Conservation (phyloP, 2,113 vertebrate species). For the Tursiops truncatus region DNA sequence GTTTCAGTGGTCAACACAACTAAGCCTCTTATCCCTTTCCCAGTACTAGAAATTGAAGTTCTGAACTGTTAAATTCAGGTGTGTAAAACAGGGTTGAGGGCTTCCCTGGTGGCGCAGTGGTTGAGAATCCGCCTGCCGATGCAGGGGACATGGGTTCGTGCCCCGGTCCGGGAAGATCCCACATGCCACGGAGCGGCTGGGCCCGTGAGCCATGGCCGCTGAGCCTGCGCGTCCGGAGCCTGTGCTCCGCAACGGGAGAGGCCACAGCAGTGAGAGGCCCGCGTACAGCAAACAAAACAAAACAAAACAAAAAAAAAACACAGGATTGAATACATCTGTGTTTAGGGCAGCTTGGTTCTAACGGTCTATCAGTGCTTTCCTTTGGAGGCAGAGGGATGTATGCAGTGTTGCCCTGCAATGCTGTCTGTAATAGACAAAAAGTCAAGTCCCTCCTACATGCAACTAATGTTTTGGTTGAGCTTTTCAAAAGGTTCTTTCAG, state of each 20-base stretch:
- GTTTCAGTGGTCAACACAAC: not conserved
- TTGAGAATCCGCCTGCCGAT: too few relatives aligned
- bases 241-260: too few relatives aligned
- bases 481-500: conserved; percentile 48
- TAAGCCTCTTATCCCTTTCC: not conserved
- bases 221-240: too few relatives aligned
- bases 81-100: not conserved
- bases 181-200: too few relatives aligned
- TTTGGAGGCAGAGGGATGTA: not conserved
- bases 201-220: too few relatives aligned
- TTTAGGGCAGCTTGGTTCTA: not conserved
- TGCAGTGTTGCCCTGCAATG: not conserved
- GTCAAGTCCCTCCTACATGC: not conserved
- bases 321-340: not conserved
- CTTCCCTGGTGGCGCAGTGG: too few relatives aligned
- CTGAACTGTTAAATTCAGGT: not conserved
- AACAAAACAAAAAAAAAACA: too few relatives aligned
- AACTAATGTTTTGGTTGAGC: not conserved
- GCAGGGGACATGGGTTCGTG: too few relatives aligned
- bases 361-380: not conserved
- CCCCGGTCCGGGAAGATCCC: too few relatives aligned
- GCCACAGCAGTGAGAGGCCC: too few relatives aligned
- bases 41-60: not conserved
- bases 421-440: not conserved
- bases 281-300: too few relatives aligned